Base-by-base conservation (phyloP, 2,797 vertebrate species). In the Alectoris magna region DNA sequence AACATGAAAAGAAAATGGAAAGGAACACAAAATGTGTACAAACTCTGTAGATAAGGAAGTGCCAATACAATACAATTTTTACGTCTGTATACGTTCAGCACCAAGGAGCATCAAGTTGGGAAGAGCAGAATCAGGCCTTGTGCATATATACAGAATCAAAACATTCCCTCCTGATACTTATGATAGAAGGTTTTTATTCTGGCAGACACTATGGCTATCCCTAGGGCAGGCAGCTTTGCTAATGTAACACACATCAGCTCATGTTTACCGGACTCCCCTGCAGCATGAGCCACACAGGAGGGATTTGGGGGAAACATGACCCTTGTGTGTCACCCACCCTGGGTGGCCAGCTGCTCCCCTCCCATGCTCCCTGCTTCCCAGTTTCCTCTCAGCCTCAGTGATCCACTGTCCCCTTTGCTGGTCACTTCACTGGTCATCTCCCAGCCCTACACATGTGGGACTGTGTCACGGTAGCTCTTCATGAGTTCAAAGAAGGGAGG, bases 361-460 rank as follows among this genome's bases (percentile, higher is more conserved):
- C 67, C 49, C 56, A 73, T 19, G 14, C 14, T 60, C 22, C 34
- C 29, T 39, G 41, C 21, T 44, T 13, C 24, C 21, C 44, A 70
- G 26, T 16, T 48, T 86, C 63, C 49, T 69, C 29, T 15, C 24
- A 38, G 29, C 13, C 22, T 69, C 27, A 11, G 56, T 34, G 87
- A n/a, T 23, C 11, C 34, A 24, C 36, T 66, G 18, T 41, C 18
- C 13, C 17, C 29, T 38, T 2, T 4, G 2, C 67, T 73, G 29
- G 7, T 15, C 21, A 59, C 36, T 41, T 14, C n/a, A 27, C 22
- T 56, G 41, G 44, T 70, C 51, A 43, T 69, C 14, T 26, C 10
- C 16, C 1, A 3, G 15, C 7, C 23, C 41, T 27, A 38, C 3
- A 4, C 18, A 8, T 0, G 0, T 17, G 11, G 53, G 38, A 8